Evolutionary conservation across 2,113 vertebrate genomes (phyloP).

Genomic region (Atherinomorus stipes): DNA sequence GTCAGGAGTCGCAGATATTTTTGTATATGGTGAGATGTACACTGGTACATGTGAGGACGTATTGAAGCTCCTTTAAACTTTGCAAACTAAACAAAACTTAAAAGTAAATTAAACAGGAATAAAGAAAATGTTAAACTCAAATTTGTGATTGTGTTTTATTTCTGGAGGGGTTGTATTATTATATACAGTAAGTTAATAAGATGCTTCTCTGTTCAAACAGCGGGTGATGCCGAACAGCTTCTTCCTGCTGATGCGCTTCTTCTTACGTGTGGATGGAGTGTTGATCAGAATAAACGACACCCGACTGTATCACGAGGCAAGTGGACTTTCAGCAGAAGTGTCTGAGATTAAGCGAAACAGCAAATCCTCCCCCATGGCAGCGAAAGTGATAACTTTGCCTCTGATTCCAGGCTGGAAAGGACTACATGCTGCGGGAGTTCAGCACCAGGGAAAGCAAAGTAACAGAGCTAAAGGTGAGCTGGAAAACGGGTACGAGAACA

Average conservation of each 20-base stretch:
- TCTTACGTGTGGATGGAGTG: slow-evolving; percentile 95
- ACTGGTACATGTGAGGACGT: no score
- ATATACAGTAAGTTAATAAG: no score
- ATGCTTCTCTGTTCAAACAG: slow-evolving; percentile 71
- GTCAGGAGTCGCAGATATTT: no score
- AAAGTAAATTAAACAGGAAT: no score
- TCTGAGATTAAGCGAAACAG: background rate
- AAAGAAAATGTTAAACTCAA: no score
- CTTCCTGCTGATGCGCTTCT: slow-evolving; percentile 94
- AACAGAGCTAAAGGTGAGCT: slow-evolving; percentile 89
- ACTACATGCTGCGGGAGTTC: slow-evolving; percentile 94
- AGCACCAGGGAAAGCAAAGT: slow-evolving; percentile 94
- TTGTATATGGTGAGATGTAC: no score
- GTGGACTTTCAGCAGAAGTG: background rate
- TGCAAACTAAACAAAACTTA: no score
- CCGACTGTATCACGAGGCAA: slow-evolving; percentile 92
- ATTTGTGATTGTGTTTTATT: no score
- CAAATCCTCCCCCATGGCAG: no score
- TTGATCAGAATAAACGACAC: slow-evolving; percentile 96
- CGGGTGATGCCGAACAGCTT: slow-evolving; percentile 98
- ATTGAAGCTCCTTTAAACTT: no score
- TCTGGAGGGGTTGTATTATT: no score
- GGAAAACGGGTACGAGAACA: no score
- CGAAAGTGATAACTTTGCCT: background rate
- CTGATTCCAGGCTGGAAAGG: slow-evolving; percentile 86